Evolutionary conservation across 2,113 vertebrate species (phyloP), one percentile per base, ranked within the genome.

Genomic region (Halcyon senegalensis): DNA sequence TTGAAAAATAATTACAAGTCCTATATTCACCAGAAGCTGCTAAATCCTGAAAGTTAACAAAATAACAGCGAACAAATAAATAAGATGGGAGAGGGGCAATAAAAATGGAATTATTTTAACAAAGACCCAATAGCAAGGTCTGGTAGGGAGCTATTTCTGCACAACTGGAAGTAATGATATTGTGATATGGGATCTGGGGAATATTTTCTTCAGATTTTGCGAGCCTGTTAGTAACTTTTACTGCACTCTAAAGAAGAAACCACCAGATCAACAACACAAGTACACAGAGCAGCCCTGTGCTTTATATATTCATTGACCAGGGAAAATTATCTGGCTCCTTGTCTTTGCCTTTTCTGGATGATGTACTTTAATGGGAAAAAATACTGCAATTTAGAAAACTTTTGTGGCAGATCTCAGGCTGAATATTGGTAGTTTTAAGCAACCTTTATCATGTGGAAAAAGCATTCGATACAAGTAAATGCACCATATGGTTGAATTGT

Each of bases 1-100:
- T 83, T 74, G 75, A 90, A 87, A 94, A 95, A 77, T 93, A 93
- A 95, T 93, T 95, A 69, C 66, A 67, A 83, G 70, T 66, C 70
- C 44, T 87, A 23, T 83, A 69, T 37, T 82, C 19, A 50, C 37
- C 21, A 91, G 53, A 91, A 87, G 69, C 46, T 69, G 35, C n/a
- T 85, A 68, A 78, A 75, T 87, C 64, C 41, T 78, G n/a, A 28
- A 60, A 56, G 41, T 93, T 84, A 94, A 87, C 33, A 87, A 89
- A 95, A 84, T 64, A 89, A 75, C 59, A 82, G 51, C 48, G 62
- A 87, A 89, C 56, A 74, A 89, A 69, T 68, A 89, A 72, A 84
- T 83, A 17, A 51, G n/a, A 17, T 44, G 46, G 51, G 19, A 75
- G 28, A 33, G 10, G 9, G 21, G 15, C 37, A 58, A 84, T 84